Evolutionary conservation across 2,797 vertebrate genomes (phyloP).

Genomic region (Anniella stebbinsi): DNA sequence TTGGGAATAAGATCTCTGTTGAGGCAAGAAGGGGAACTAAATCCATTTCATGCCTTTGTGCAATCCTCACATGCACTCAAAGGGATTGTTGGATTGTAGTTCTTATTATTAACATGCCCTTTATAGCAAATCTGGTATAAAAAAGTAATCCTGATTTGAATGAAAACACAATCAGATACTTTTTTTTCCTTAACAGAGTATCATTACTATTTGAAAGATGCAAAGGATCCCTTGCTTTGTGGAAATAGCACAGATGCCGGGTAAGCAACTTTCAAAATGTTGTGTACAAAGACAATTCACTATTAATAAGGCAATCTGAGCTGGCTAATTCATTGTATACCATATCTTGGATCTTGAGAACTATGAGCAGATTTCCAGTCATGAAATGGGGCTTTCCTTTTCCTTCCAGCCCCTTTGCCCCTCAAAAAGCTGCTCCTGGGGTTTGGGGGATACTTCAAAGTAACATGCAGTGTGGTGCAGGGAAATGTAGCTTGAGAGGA

Average conservation of each 20-base stretch:
- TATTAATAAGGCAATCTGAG: neutral
- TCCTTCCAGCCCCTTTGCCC: neutral
- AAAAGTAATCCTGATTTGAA: neutral
- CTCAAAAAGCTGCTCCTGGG: neutral
- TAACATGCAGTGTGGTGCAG: neutral
- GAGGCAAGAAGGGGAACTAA: neutral
- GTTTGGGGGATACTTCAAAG: neutral
- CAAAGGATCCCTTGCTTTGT: constrained; percentile 89
- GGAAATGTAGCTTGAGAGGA: neutral
- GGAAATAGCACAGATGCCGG: constrained; percentile 87
- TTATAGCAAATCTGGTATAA: neutral
- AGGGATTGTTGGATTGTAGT: neutral
- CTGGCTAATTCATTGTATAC: neutral
- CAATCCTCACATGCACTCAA: neutral
- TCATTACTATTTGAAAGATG: constrained; percentile 78
- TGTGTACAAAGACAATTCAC: neutral
- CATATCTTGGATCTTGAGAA: neutral
- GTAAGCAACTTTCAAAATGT: constrained; percentile 79
- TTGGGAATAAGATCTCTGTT: neutral
- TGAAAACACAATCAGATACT: neutral
- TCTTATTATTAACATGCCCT: neutral
- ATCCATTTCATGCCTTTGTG: neutral
- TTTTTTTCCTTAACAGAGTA: constrained; percentile 72
- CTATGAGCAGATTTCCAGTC: neutral
- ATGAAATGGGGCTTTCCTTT: neutral